phyloP scores from a whole-genome alignment of 2,113 vertebrate genomes.

The Myotis davidii region DNA sequence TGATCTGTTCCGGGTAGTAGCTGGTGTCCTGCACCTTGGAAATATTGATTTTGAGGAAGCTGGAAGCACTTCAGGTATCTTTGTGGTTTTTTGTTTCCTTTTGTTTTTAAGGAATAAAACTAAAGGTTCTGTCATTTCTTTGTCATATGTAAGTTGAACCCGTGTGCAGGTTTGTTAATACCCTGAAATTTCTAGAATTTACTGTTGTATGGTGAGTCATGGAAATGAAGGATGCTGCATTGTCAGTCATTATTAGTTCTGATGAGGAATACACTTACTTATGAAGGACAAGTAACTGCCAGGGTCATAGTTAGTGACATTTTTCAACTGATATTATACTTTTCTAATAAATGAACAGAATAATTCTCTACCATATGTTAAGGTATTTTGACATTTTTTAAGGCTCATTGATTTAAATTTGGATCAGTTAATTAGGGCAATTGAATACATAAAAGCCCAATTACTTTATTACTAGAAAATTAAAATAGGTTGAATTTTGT shows the following conservation, averaged over 20 bases:
- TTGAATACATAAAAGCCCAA: neutral
- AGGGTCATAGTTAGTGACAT: neutral
- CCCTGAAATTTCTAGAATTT: neutral
- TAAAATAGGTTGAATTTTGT: neutral
- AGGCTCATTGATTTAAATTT: neutral
- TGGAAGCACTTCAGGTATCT: constrained; percentile 95
- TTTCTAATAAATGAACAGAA: neutral
- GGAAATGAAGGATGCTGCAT: neutral
- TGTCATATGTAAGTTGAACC: neutral
- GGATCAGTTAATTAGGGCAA: neutral
- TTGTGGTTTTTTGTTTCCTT: constrained; percentile 37
- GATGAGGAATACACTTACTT: neutral
- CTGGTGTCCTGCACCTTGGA: constrained; percentile 97
- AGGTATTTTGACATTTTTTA: neutral
- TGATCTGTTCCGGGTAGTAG: constrained; percentile 97
- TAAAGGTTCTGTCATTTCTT: constrained; percentile 4
- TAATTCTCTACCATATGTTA: constrained; percentile 4
- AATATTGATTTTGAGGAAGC: constrained; percentile 99
- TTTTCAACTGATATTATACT: neutral
- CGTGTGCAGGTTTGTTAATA: neutral
- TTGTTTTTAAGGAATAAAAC: neutral
- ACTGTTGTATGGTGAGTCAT: neutral
- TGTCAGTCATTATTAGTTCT: neutral
- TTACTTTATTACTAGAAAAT: neutral
- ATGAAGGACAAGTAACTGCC: neutral